A percentile compares a stretch with the other conserved stretches of the same genome.
Conservation (phyloP, 2,888 invertebrate species). For the Pachymerium ferrugineum region DNA sequence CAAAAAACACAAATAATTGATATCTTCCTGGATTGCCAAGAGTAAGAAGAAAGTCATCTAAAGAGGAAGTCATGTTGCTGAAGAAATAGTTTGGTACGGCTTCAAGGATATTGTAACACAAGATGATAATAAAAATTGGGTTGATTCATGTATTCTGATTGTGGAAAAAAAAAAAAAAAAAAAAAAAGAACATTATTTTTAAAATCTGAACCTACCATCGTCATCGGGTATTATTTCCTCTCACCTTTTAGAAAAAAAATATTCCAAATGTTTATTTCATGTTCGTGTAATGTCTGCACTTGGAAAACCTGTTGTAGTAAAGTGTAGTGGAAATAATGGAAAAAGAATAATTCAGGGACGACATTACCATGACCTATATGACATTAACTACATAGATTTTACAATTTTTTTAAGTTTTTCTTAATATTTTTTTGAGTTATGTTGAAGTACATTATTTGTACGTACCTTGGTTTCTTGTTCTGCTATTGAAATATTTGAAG, state of each 20-base stretch:
- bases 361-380: slow-evolving; percentile 7
- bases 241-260: neutral
- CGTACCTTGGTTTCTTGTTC: neutral
- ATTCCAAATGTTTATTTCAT: neutral
- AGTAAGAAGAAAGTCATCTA: slow-evolving; percentile 5
- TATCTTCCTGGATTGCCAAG: slow-evolving; percentile 25
- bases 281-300: neutral
- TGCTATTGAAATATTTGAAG: no score
- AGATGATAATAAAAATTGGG: neutral
- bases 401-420: neutral
- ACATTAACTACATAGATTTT: neutral
- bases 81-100: neutral
- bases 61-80: neutral
- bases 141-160: neutral
- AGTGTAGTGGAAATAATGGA: neutral
- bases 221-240: neutral
- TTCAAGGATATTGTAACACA: neutral
- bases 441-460: neutral
- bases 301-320: neutral
- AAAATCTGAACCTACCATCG: slow-evolving; percentile 1
- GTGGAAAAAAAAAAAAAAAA: neutral
- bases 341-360: neutral
- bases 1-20: slow-evolving; percentile 11
- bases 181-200: no score
- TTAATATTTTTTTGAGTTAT: no score